Conservation (phyloP, 2,113 vertebrate species). For the Beaufortia kweichowensis region DNA sequence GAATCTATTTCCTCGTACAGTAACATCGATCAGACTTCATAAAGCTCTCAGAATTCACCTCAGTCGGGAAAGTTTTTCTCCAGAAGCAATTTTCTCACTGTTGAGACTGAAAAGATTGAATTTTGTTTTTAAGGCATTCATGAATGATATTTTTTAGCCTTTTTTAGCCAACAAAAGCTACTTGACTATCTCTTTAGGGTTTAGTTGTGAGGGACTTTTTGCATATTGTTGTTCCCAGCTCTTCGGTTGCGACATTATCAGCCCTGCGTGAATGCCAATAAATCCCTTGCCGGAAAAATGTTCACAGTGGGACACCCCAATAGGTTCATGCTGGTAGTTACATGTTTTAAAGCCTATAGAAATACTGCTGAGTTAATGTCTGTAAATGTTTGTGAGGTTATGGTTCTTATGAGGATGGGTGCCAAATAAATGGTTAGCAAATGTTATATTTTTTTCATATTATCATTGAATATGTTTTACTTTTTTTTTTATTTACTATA, state of each 20-base stretch:
- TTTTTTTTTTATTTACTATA: too few relatives aligned
- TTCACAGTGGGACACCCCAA: slow-evolving; percentile 29
- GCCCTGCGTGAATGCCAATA: slow-evolving; percentile 31
- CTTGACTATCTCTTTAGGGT: slow-evolving; percentile 37
- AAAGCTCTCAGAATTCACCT: background rate
- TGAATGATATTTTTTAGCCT: slow-evolving; percentile 26
- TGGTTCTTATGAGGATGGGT: background rate
- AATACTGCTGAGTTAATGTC: background rate
- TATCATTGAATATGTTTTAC: too few relatives aligned
- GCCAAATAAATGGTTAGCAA: background rate
- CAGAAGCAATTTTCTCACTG: background rate
- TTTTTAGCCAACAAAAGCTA: slow-evolving; percentile 38
- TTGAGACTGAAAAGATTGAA: slow-evolving; percentile 10
- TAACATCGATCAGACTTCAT: background rate
- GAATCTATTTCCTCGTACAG: background rate
- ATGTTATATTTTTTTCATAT: too few relatives aligned
- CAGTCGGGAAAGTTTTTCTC: slow-evolving; percentile 6
- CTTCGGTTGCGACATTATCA: background rate
- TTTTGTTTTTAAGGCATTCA: slow-evolving; percentile 9
- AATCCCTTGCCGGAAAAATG: slow-evolving; percentile 5
- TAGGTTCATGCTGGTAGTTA: slow-evolving; percentile 6
- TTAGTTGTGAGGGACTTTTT: slow-evolving; percentile 19
- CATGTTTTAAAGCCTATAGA: background rate
- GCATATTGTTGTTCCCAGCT: slow-evolving; percentile 25
- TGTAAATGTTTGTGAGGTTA: background rate